Base-by-base conservation (phyloP, 2,797 vertebrate genomes). In the Macrochelys suwanniensis region DNA sequence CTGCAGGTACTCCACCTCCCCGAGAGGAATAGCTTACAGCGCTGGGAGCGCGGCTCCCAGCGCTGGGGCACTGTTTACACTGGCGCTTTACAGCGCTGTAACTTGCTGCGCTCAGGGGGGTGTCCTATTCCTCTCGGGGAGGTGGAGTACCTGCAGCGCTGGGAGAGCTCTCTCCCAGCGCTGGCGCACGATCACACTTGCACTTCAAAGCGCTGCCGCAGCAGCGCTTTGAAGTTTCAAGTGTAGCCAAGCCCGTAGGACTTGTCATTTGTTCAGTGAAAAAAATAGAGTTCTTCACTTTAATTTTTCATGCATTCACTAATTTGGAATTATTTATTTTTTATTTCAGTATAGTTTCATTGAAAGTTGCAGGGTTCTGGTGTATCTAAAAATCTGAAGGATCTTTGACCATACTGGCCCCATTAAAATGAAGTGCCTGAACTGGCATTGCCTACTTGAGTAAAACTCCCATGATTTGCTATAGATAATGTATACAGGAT, bases 261-360 rank as follows among this genome's bases (percentile, higher is more conserved):
- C 28, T 13, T 51, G 83, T 84, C 93, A 94, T 95, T 95, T 95
- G 87, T 95, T 92, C 93, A 85, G 79, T 76, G 85, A 93, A 93
- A 91, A 82, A 56, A 93, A 83, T 87, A 80, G 53, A 74, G 82
- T n/a, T 0, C 1, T 92, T 96, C 87, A 82, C 65, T 88, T 93
- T 95, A 90, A 95, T 89, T 89, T 86, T 79, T 92, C 65, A 6
- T 56, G 31, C 54, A 11, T n/a, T 90, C 56, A 4, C 57, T 84
- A 51, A 74, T 0, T 0, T 84, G 53, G 53, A 90, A 96, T 93
- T 95, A 87, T 94, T 94, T 97, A 87, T 94, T 94, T 97, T 92
- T 77, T 86, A 89, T 88, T 80, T 84, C 5, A 0, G 17, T 0
- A 0, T 57, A 54, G 83, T 88, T 80, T 94, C 5, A 0, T 23